Evolutionary conservation across 2,888 invertebrate species (phyloP).

Genomic region (Seladonia tumulorum): DNA sequence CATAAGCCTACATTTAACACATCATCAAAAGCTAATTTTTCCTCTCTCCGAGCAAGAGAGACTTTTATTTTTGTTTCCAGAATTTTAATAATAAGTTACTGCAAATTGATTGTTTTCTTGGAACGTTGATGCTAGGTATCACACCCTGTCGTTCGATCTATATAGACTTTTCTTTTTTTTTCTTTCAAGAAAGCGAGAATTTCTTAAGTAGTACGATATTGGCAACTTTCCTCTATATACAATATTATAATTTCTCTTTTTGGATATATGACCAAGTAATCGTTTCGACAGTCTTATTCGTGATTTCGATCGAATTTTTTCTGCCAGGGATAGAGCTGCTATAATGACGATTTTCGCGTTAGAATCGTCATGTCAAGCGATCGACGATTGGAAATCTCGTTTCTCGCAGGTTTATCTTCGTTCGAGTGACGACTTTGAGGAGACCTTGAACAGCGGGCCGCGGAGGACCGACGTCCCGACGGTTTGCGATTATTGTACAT

Average conservation of each 20-base stretch:
- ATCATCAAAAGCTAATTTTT: neutral
- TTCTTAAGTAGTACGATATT: neutral
- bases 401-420: neutral
- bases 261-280: neutral
- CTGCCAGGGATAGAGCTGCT: neutral
- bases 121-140: neutral
- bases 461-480: slow-evolving; percentile 43
- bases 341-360: neutral
- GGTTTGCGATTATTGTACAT: slow-evolving; percentile 59
- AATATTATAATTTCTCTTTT: neutral
- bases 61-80: neutral
- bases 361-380: neutral
- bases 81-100: neutral
- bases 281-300: neutral
- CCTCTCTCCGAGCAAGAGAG: neutral
- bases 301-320: neutral
- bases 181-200: neutral
- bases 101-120: neutral
- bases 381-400: neutral
- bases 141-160: too few relatives aligned
- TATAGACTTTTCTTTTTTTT: neutral
- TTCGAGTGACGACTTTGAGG: neutral
- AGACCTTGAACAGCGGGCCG: neutral
- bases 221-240: neutral
- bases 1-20: neutral